phyloP scores from a whole-genome alignment of 2,888 invertebrate species.

The Elegia similella region DNA sequence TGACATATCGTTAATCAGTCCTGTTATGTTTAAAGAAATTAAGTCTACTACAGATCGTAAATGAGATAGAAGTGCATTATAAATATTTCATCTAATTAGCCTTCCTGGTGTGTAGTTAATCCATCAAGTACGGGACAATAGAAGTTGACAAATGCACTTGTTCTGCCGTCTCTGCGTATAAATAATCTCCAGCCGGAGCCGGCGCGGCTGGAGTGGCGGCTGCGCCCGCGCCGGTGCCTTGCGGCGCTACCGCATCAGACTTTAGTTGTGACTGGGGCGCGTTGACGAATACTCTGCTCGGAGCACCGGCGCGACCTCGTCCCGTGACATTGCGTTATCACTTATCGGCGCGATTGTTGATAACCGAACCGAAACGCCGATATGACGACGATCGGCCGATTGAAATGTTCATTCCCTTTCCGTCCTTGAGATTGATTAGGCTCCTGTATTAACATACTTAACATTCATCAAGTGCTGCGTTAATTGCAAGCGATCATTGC shows the following conservation, averaged over 20 bases:
- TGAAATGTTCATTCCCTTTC: constrained; percentile 35
- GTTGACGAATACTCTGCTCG: constrained; percentile 71
- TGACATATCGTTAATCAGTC: constrained; percentile 17
- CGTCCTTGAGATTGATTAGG: constrained; percentile 43
- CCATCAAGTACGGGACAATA: constrained; percentile 36
- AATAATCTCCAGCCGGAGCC: constrained; percentile 64
- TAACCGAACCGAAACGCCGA: constrained; percentile 48
- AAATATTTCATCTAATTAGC: constrained; percentile 4
- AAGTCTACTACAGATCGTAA: background rate
- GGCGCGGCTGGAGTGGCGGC: constrained; percentile 53
- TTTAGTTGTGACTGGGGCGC: constrained; percentile 75
- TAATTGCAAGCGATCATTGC: constrained; percentile 48
- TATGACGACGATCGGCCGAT: constrained; percentile 39
- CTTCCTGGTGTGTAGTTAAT: constrained; percentile 28
- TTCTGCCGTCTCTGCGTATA: constrained; percentile 56
- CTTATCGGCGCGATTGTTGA: constrained; percentile 57
- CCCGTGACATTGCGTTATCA: constrained; percentile 69
- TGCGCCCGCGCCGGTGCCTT: constrained; percentile 57
- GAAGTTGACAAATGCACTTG: constrained; percentile 56
- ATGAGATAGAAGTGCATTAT: background rate
- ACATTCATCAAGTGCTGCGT: constrained; percentile 31
- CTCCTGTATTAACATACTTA: constrained; percentile 23
- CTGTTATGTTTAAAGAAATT: constrained; percentile 5
- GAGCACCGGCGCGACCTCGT: constrained; percentile 52
- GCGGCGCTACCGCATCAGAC: constrained; percentile 40